Evolutionary conservation across 2,888 invertebrate species (phyloP).

Genomic region (Subacronicta megacephala): DNA sequence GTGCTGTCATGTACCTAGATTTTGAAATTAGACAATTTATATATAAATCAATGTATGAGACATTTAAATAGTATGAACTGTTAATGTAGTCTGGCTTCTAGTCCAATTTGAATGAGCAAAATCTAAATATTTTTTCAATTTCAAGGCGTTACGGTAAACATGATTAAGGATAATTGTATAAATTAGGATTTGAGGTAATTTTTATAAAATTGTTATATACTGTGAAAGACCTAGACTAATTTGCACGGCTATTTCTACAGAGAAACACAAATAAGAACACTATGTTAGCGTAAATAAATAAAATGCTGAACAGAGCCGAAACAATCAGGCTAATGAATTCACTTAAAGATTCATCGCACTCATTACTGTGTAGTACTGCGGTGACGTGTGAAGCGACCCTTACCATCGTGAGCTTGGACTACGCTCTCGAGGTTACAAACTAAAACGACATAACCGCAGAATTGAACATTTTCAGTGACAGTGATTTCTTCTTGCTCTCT

Average conservation of each 20-base stretch:
- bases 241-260: background rate
- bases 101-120: too few species aligned
- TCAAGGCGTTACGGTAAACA: too few species aligned
- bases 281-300: conserved; percentile 23
- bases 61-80: too few species aligned
- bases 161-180: too few species aligned
- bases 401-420: conserved; percentile 59
- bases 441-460: background rate
- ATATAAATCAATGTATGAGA: too few species aligned
- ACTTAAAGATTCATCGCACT: conserved; percentile 46
- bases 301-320: conserved; percentile 27
- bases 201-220: background rate
- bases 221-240: background rate
- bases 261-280: conserved; percentile 6
- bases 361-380: conserved; percentile 31
- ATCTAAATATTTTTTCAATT: too few species aligned
- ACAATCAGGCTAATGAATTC: conserved; percentile 29
- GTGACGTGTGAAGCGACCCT: conserved; percentile 52
- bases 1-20: too few species aligned
- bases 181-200: too few species aligned
- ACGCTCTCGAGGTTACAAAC: too few species aligned
- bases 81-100: too few species aligned
- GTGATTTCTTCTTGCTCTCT: too few species aligned
- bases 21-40: too few species aligned
- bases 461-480: background rate